phyloP scores from a whole-genome alignment of 1,140 invertebrate genomes.

The Drosophila willistoni region DNA sequence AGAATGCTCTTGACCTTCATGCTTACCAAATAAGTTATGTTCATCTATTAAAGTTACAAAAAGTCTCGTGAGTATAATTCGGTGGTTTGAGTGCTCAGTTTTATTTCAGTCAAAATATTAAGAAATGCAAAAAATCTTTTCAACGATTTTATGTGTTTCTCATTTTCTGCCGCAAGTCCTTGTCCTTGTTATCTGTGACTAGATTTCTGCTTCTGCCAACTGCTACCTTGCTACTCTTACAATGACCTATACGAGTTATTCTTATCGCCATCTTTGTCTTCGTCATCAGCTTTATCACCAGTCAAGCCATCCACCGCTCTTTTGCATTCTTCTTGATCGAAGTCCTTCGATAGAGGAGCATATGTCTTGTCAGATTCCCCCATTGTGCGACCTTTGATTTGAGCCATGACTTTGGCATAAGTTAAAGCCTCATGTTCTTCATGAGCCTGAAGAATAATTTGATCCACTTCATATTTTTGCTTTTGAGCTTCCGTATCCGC shows the following conservation, averaged over 20 bases:
- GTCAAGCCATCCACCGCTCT: background rate
- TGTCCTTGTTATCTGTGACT: background rate
- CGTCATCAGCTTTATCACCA: background rate
- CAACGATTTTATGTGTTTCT: background rate
- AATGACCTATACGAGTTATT: background rate
- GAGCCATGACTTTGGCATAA: conserved; percentile 21
- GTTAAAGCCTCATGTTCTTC: conserved; percentile 41
- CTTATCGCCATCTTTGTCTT: background rate
- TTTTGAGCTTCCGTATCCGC: background rate
- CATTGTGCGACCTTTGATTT: conserved; percentile 28
- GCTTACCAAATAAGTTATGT: no score
- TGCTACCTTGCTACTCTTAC: background rate
- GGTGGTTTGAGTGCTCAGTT: background rate
- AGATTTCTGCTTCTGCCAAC: background rate
- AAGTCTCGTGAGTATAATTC: no score
- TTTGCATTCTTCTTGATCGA: background rate
- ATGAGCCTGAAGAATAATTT: conserved; percentile 36
- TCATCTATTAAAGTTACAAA: no score
- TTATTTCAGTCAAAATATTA: background rate
- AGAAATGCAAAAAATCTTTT: background rate
- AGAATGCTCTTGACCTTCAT: no score
- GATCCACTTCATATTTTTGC: conserved; percentile 15
- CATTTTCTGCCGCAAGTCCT: background rate
- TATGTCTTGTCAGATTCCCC: background rate
- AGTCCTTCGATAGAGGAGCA: background rate